These are phyloP conservation scores for Dynastes maya DNA, from an alignment of 2,888 invertebrate genomes.

Conservation along the genomic window DNA sequence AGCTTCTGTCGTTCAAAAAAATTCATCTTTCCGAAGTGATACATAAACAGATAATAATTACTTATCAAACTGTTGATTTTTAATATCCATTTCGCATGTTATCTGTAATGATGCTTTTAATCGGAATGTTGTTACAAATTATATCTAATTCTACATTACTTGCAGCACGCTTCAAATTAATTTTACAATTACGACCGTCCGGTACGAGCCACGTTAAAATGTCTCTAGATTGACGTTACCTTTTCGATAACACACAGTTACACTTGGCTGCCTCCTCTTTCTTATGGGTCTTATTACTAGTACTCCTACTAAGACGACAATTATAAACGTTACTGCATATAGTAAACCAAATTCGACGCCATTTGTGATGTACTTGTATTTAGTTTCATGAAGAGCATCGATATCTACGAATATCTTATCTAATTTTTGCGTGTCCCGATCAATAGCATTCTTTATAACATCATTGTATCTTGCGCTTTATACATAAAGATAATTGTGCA, in stretches of 20 bases:
- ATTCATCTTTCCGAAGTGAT: no score
- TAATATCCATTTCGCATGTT: no score
- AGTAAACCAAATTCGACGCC: not conserved
- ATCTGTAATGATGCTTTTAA: no score
- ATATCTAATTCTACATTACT: no score
- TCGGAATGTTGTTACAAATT: no score
- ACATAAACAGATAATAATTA: no score
- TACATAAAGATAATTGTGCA: no score
- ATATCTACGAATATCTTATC: not conserved
- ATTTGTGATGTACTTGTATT: not conserved
- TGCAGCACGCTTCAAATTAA: no score
- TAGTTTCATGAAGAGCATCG: not conserved
- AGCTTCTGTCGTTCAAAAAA: no score
- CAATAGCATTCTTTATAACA: not conserved
- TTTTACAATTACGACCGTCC: no score
- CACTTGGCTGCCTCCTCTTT: not conserved
- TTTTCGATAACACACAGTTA: not conserved
- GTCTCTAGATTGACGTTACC: not conserved
- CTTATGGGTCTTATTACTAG: not conserved
- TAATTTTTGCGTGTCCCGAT: not conserved
- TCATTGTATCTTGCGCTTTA: no score
- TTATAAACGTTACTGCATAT: not conserved
- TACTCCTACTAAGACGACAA: not conserved
- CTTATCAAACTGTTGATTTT: no score
- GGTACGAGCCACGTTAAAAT: not conserved